Evolutionary conservation across 2,888 invertebrate species (phyloP).

Genomic region (Lasioglossum leucozonium): DNA sequence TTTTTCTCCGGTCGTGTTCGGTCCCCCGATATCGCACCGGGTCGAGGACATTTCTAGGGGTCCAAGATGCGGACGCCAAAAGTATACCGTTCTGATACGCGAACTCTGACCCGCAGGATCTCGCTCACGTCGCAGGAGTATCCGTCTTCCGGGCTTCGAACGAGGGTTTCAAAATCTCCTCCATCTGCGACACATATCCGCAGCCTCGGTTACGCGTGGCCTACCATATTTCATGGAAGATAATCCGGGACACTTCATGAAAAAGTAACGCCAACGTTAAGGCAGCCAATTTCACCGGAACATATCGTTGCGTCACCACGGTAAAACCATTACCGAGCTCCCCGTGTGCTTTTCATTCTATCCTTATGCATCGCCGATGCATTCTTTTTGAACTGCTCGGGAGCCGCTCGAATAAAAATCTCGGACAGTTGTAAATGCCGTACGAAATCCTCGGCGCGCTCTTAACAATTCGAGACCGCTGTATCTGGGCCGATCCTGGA

Average conservation of each 20-base stretch:
- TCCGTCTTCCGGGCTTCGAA: conserved; percentile 57
- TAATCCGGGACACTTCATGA: neutral
- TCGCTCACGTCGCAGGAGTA: conserved; percentile 56
- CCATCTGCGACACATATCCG: conserved; percentile 14
- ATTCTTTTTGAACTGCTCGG: neutral
- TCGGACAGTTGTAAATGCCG: neutral
- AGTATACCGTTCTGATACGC: conserved; percentile 65
- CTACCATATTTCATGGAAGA: neutral
- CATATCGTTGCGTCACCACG: neutral
- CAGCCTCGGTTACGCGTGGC: neutral
- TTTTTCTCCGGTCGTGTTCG: conserved; percentile 23
- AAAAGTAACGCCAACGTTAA: neutral
- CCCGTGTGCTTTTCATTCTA: neutral
- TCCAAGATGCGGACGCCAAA: conserved; percentile 64
- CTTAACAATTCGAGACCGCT: neutral
- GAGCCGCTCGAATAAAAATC: neutral
- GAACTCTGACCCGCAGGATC: conserved; percentile 60
- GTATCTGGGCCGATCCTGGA: neutral
- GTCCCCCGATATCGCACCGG: conserved; percentile 51
- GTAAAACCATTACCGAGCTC: neutral
- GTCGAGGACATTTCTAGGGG: conserved; percentile 31
- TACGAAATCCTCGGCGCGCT: neutral
- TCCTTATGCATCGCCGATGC: neutral
- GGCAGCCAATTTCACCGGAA: neutral
- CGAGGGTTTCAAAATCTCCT: conserved; percentile 46